These are phyloP conservation scores for Andrena hattorfiana DNA, from an alignment of 2,888 invertebrate genomes.

Conservation along the genomic window DNA sequence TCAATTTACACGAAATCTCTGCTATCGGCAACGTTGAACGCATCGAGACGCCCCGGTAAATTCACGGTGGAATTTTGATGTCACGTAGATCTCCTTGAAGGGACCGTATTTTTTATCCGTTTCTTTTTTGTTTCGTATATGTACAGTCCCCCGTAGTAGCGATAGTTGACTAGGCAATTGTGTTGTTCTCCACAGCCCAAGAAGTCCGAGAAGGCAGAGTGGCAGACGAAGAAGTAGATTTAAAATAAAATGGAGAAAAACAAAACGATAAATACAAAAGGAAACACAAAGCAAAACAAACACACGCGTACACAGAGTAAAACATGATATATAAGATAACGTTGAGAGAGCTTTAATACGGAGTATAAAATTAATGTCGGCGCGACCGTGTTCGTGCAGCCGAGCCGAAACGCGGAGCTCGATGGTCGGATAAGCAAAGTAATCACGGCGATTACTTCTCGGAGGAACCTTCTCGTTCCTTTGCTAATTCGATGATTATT, in stretches of 20 bases:
- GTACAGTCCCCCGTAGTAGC: slow-evolving; percentile 64
- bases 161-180: slow-evolving; percentile 81
- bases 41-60: no score
- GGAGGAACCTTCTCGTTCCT: slow-evolving; percentile 25
- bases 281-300: slow-evolving; percentile 48
- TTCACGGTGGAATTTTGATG: neutral
- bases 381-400: neutral
- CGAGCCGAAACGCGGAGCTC: neutral
- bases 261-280: slow-evolving; percentile 38
- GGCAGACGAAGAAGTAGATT: slow-evolving; percentile 89
- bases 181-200: slow-evolving; percentile 89
- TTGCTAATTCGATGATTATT: slow-evolving; percentile 14
- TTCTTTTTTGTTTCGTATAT: slow-evolving; percentile 52
- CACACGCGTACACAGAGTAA: slow-evolving; percentile 35
- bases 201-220: slow-evolving; percentile 91
- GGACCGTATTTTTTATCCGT: slow-evolving; percentile 28
- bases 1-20: neutral
- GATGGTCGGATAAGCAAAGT: slow-evolving; percentile 8
- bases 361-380: slow-evolving; percentile 3
- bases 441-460: neutral
- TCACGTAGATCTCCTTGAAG: slow-evolving; percentile 50
- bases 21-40: neutral
- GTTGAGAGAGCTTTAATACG: slow-evolving; percentile 27
- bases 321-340: slow-evolving; percentile 21
- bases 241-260: slow-evolving; percentile 43